Base-by-base conservation (phyloP, 2,797 vertebrate genomes). In the Channa striata region DNA sequence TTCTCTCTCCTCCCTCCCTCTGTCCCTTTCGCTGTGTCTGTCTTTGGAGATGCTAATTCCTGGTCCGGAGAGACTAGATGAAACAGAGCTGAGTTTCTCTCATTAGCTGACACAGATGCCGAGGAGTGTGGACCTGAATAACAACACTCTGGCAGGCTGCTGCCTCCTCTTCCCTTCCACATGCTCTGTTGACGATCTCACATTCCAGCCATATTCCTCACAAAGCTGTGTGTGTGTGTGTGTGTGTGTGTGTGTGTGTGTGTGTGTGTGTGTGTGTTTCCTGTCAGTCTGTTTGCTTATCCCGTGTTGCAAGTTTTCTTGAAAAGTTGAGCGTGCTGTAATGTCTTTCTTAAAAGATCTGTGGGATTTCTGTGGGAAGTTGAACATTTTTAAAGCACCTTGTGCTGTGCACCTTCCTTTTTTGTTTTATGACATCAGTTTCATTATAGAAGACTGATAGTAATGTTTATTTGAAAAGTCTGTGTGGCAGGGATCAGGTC, bases 61-160 rank as follows among this genome's bases (percentile, higher is more conserved):
- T 53, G 85, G 90, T 93, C 92, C 92, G 37, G 88, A 88, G 92
- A 92, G 92, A 92, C 86, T 82, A 93, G 91, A 93, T 93, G 92
- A 93, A 92, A 93, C 92, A 84, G 89, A 91, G 90, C 89, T 80
- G 92, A 92, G 90, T 92, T 90, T 93, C 92, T 93, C 92, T 93
- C 92, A 93, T 93, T 93, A 93, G 91, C 92, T 93, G 90, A 92
- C 92, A 93, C 92, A 93, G 92, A 93, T 93, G 92, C 92, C 89
- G 90, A 88, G 90, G 90, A 88, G 90, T 87, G 90, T 92, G 90
- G 92, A 92, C 92, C 90, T 89, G 92, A 93, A 93, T 93, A 93
- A 91, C 91, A 93, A 93, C 91, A 73, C 85, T 88, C 85, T 87
- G 89, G 89, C 87, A 89, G 87, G 87, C 89, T 88, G 84, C 87